phyloP scores from a whole-genome alignment of 2,113 vertebrate genomes.

The Toxotes chatareus region DNA sequence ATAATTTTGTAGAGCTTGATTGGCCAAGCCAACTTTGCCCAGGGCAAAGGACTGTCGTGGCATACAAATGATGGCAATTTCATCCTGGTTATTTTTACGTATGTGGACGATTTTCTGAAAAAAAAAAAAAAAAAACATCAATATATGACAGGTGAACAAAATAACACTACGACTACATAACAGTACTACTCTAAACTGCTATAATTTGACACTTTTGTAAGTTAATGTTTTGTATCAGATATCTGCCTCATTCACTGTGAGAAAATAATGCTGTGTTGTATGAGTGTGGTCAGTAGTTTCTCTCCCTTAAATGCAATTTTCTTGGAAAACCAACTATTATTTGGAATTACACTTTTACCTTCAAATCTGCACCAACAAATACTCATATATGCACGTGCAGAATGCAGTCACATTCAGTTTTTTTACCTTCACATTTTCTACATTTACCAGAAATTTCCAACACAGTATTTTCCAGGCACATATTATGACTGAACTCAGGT shows the following conservation, averaged over 20 bases:
- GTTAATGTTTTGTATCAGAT: too few relatives aligned
- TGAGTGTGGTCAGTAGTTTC: background rate
- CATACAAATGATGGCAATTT: conserved; percentile 28
- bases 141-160: background rate
- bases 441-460: background rate
- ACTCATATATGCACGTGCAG: background rate
- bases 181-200: background rate
- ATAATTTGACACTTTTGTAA: background rate
- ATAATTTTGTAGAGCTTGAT: conserved; percentile 41
- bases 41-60: background rate
- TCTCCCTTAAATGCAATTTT: background rate
- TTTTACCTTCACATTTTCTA: background rate
- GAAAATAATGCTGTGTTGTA: too few relatives aligned
- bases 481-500: background rate
- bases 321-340: background rate
- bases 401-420: background rate
- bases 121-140: background rate
- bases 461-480: background rate
- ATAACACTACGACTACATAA: background rate
- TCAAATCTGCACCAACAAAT: background rate
- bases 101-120: background rate
- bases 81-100: background rate
- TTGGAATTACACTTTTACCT: background rate
- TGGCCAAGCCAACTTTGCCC: conserved; percentile 28
- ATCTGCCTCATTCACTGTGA: background rate